These are phyloP conservation scores for Nemapogon koenigi DNA, from an alignment of 2,888 invertebrate species.

Conservation along the genomic window DNA sequence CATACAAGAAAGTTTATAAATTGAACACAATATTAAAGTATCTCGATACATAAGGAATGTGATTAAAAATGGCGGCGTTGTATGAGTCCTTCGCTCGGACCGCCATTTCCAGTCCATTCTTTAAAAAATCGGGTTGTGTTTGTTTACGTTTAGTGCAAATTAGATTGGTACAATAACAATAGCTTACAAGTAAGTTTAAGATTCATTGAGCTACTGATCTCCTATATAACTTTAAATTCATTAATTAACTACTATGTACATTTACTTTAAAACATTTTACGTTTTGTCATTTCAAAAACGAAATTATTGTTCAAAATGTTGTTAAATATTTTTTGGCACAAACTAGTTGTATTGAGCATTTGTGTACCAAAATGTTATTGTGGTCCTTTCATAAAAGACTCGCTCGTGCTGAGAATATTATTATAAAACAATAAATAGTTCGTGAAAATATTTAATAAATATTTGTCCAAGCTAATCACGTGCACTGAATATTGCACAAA, in stretches of 20 bases:
- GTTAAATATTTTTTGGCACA: slow-evolving; percentile 36
- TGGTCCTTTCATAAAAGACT: too few relatives aligned
- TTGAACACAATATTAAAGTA: too few relatives aligned
- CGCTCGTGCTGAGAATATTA: too few relatives aligned
- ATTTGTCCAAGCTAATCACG: too few relatives aligned
- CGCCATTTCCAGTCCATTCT: too few relatives aligned
- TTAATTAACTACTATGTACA: slow-evolving; percentile 4
- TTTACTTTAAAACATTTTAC: slow-evolving; percentile 1
- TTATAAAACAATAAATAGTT: too few relatives aligned
- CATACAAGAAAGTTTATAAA: not conserved
- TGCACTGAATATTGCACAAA: too few relatives aligned
- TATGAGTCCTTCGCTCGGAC: too few relatives aligned
- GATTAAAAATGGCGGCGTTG: too few relatives aligned
- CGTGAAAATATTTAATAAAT: too few relatives aligned
- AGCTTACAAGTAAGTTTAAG: slow-evolving; percentile 1
- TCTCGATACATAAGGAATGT: too few relatives aligned
- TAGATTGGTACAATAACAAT: slow-evolving; percentile 19
- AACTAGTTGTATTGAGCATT: slow-evolving; percentile 36
- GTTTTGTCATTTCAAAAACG: not conserved
- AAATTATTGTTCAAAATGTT: slow-evolving; percentile 2
- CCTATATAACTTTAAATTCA: slow-evolving; percentile 15
- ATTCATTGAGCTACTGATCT: slow-evolving; percentile 45
- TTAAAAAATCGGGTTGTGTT: too few relatives aligned
- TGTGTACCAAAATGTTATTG: slow-evolving; percentile 33
- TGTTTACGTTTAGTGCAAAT: slow-evolving; percentile 19